Conservation (phyloP, 2,797 vertebrate species). For the Novumbra hubbsi region DNA sequence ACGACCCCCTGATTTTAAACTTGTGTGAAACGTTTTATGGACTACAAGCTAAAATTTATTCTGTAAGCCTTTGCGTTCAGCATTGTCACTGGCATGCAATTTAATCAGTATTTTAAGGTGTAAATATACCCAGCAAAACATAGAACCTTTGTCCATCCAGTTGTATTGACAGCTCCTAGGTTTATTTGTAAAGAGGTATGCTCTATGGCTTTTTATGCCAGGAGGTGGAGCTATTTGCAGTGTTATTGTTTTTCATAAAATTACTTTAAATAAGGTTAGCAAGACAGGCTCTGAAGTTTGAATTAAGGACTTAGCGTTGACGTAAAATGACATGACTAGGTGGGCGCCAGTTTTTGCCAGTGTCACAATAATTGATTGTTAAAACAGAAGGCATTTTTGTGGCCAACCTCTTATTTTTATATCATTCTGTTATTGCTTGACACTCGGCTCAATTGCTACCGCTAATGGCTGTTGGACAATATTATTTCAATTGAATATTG, state of each 20-base stretch:
- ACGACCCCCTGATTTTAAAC: neutral
- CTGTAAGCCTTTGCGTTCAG: neutral
- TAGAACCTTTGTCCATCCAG: neutral
- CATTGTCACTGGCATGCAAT: neutral
- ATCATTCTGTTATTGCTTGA: neutral
- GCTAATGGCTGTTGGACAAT: too few species aligned
- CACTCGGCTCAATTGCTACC: neutral
- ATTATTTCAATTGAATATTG: neutral
- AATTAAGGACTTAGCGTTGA: neutral
- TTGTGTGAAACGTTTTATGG: neutral
- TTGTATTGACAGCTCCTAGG: neutral
- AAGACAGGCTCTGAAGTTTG: neutral
- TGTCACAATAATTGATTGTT: neutral
- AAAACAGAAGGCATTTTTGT: neutral
- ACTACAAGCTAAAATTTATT: neutral
- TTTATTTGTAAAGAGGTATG: neutral
- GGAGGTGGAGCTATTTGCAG: constrained; percentile 5
- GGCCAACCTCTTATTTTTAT: neutral
- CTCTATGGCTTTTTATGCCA: neutral
- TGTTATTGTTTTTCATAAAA: neutral
- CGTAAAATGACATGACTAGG: too few species aligned
- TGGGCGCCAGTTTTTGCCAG: neutral
- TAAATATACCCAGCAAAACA: neutral
- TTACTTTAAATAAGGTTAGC: neutral
- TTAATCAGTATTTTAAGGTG: neutral